Base-by-base conservation (phyloP, 1,140 invertebrate genomes). In the Leptinotarsa defecta region DNA sequence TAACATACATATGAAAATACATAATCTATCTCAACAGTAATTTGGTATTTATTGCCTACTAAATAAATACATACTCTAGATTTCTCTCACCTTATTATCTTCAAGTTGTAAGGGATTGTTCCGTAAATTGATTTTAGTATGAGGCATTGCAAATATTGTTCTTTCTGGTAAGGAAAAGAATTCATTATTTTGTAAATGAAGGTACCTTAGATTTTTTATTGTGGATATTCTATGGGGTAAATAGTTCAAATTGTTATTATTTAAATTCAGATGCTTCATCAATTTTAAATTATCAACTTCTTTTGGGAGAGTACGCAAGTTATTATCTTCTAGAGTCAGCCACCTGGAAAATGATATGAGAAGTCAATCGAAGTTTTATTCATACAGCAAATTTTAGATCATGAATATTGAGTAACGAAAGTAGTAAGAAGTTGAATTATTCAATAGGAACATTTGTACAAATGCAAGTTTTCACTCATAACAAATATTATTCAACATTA, bases 251-350 rank as follows among this genome's bases (percentile, higher is more conserved):
- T 82, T 77, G 77, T 91, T 91, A 19, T 87, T 86, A 62, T 86
- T 85, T 0, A 91, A 78, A 83, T 91, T 91, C 17, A 90, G 85
- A 81, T 91, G 90, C 3, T 88, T 86, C 6, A 91, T 72, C 0
- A 84, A 84, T 24, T 86, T 81, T 80, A 91, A 83, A 13, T 85
- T 81, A 13, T 86, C 85, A 83, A 91, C 86, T 48, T 84, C 83
- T 5, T 82, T 74, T 15, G 90, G 89, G n/a, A 91, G 49, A 3
- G 81, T 82, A 24, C 84, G 85, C 69, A 91, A 83, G 52, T 87
- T 82, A 79, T 91, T 91, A 65, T 87, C 86, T 77, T 91, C 90
- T 74, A 89, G 83, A 2, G 90, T 91, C 6, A 91, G 77, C 90
- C 90, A 91, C 78, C 88, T 89, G 78, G 61, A 86, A 86, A 68